Evolutionary conservation across 37 sponge, comb jelly and placozoan genomes (phyloP).

Genomic region (Cladorhizidae sp.): DNA sequence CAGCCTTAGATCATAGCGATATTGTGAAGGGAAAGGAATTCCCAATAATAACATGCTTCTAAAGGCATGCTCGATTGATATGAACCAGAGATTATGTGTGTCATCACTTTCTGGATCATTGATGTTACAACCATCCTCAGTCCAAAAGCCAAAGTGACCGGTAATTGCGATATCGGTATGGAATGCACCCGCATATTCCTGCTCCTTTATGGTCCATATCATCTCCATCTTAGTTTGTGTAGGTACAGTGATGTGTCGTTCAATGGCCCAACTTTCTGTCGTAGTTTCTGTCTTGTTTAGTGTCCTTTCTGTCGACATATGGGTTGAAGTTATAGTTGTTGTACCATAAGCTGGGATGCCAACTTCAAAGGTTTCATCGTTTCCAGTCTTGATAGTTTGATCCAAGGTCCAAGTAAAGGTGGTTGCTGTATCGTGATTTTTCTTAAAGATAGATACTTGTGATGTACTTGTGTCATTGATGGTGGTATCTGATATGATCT

Average conservation of each 20-base stretch:
- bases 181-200: not conserved
- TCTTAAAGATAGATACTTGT: not conserved
- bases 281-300: not conserved
- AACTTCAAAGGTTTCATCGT: not conserved
- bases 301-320: not conserved
- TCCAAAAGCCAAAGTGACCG: conserved; percentile 5
- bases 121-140: not conserved
- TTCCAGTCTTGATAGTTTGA: not conserved
- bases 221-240: not conserved
- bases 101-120: not conserved
- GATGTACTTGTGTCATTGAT: not conserved
- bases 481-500: not conserved
- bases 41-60: not conserved
- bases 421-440: not conserved
- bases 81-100: not conserved
- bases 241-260: not conserved
- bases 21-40: not conserved
- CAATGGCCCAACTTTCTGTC: not conserved
- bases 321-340: not conserved
- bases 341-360: not conserved
- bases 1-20: not conserved
- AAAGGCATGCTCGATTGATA: not conserved
- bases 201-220: conserved; percentile 1
- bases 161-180: not conserved
- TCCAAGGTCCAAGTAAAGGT: not conserved